These are phyloP conservation scores for Gobionotothen gibberifrons DNA, from an alignment of 2,797 vertebrate species.

Conservation along the genomic window DNA sequence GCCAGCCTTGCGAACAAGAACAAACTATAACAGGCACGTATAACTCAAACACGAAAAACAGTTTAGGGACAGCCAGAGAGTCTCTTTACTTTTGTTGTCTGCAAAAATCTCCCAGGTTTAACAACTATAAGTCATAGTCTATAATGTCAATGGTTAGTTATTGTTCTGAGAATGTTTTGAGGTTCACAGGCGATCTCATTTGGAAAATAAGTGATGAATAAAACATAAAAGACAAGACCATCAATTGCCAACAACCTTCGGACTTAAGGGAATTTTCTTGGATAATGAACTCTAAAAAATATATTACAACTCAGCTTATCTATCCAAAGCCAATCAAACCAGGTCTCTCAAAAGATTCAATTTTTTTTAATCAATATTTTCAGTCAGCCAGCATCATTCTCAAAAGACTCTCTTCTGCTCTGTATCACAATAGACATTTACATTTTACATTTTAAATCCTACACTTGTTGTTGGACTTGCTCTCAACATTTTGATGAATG, in stretches of 20 bases:
- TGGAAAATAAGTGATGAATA: neutral
- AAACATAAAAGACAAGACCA: neutral
- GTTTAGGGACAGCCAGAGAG: neutral
- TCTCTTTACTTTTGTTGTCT: neutral
- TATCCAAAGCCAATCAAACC: neutral
- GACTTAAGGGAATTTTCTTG: neutral
- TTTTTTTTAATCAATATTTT: neutral
- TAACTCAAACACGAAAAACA: neutral
- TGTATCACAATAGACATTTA: no score
- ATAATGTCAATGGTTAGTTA: neutral
- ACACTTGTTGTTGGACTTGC: no score
- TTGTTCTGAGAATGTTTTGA: neutral
- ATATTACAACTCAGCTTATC: neutral
- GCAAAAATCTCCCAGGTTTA: neutral
- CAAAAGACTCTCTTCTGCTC: no score
- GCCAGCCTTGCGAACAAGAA: neutral
- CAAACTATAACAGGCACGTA: conserved; percentile 1
- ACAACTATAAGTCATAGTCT: neutral
- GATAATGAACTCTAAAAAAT: neutral
- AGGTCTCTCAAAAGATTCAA: neutral
- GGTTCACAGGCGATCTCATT: neutral
- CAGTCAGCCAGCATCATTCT: neutral
- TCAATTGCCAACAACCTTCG: neutral
- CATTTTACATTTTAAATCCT: no score
- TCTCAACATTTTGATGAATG: no score